Evolutionary conservation across 2,888 invertebrate species (phyloP).

Genomic region (Pseudoips prasinana): DNA sequence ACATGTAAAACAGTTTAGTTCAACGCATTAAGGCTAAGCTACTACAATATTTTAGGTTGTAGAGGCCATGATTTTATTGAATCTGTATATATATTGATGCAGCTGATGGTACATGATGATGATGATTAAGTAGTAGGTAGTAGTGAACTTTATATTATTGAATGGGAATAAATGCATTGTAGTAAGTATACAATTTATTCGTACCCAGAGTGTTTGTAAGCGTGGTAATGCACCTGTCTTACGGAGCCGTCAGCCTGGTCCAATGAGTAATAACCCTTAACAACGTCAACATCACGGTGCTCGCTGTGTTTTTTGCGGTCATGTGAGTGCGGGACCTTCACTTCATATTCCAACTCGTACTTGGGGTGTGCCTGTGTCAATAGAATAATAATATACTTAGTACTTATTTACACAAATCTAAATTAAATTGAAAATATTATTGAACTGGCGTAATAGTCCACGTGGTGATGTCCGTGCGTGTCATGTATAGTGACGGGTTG

Average conservation of each 20-base stretch:
- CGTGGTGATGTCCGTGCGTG: background rate
- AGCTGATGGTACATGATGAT: too few species aligned
- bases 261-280: constrained; percentile 51
- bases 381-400: background rate
- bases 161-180: constrained; percentile 45
- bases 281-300: constrained; percentile 66
- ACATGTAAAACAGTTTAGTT: too few species aligned
- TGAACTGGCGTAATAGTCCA: background rate
- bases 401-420: background rate
- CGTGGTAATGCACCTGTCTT: constrained; percentile 74
- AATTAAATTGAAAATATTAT: background rate
- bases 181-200: constrained; percentile 60
- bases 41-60: too few species aligned
- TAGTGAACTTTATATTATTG: too few species aligned
- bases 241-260: constrained; percentile 75
- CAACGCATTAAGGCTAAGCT: too few species aligned
- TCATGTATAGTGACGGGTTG: background rate
- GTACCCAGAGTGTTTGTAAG: constrained; percentile 70
- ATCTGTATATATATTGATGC: too few species aligned
- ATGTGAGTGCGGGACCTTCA: constrained; percentile 71
- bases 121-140: too few species aligned
- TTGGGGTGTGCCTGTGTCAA: constrained; percentile 37
- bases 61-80: too few species aligned
- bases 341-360: constrained; percentile 44
- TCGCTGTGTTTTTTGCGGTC: constrained; percentile 76